Evolutionary conservation across 2,113 vertebrate species (phyloP), one percentile per base, ranked within the genome.

Genomic region (Mesembrinibis cayennensis): DNA sequence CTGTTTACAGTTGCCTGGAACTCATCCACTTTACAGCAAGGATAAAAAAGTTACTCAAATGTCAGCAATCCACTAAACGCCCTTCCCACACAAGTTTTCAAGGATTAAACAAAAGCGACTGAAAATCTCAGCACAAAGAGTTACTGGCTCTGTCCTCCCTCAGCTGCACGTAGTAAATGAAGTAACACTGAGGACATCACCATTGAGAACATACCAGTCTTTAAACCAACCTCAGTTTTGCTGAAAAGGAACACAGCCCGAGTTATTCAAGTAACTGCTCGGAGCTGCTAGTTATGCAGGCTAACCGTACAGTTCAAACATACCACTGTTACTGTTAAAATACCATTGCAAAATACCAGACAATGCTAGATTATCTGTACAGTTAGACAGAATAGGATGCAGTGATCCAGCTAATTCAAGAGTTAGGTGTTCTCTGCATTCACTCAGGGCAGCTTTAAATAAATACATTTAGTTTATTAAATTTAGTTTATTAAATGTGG

Each of bases 21-120:
- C 84, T 96, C 84, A 59, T 93, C 93, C 94, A 96, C 95, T 94
- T 94, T 93, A 85, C 78, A 97, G 52, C 70, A 87, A 91, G 62
- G 78, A 96, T 9, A 26, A 93, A 82, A 93, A 94, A 76, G 84
- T 85, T 80, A 45, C 90, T 96, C 82, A 94, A 91, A 94, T 80
- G 95, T 93, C 96, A 97, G 95, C 96, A 94, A 85, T 79, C 85
- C 66, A 84, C 78, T 66, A 69, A 85, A 82, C 90, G 74, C 90
- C 90, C 95, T 97, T 96, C 96, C 95, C 93, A 97, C 96, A 90
- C 91, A n/a, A 96, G 84, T 94, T 93, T 88, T 93, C 92, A 56
- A 52, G 70, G 78, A 90, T 76, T 30, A 87, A 91, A 94, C 96
- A 97, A 89, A 72, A 94, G 92, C 16, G 81, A 71, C 92, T 74